Evolutionary conservation across 2,113 vertebrate species (phyloP).

Genomic region (Tapirus terrestris): DNA sequence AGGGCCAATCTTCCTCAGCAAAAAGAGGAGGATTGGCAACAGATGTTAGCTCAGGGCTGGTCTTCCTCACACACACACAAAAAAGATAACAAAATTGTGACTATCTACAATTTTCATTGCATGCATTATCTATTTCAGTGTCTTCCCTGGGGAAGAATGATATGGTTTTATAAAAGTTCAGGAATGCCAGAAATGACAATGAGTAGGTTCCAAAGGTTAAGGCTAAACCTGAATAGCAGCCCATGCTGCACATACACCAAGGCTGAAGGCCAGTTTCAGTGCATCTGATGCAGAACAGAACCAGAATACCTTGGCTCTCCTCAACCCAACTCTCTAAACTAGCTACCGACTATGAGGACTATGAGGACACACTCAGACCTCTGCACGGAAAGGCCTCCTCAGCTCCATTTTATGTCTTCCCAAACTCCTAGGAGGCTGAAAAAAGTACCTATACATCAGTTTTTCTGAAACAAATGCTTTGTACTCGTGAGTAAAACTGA

Average conservation of each 20-base stretch:
- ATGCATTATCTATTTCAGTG: not conserved
- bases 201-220: not conserved
- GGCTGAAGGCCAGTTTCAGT: not conserved
- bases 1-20: no score
- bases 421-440: not conserved
- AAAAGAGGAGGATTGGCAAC: no score
- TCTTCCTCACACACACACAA: no score
- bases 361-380: not conserved
- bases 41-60: no score
- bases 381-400: not conserved
- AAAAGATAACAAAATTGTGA: not conserved
- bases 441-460: not conserved
- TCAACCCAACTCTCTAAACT: not conserved
- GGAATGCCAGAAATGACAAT: not conserved
- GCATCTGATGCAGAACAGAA: not conserved
- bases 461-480: slow-evolving; percentile 23
- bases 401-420: not conserved
- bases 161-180: not conserved
- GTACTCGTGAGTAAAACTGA: not conserved
- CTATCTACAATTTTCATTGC: not conserved
- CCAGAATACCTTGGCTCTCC: not conserved
- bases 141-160: not conserved
- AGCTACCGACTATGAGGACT: not conserved
- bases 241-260: not conserved
- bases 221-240: not conserved